phyloP scores from a whole-genome alignment of 2,797 vertebrate genomes.

The Chelonia mydas region DNA sequence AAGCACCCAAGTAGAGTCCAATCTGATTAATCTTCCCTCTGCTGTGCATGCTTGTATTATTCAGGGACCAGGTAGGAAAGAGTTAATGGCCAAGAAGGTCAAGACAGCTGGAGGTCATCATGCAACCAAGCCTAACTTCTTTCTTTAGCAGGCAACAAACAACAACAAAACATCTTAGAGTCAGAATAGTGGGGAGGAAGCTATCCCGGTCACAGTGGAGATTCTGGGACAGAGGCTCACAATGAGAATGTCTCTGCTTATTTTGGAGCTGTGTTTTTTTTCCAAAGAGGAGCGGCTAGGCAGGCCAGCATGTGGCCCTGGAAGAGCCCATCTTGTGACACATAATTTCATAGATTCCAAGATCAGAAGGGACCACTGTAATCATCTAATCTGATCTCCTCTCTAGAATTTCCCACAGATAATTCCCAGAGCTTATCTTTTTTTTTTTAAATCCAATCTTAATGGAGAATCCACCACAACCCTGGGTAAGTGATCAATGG shows the following conservation, averaged over 20 bases:
- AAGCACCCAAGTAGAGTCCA: not conserved
- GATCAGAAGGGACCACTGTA: not conserved
- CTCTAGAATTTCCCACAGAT: not conserved
- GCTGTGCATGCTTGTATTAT: not conserved
- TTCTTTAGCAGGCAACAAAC: not conserved
- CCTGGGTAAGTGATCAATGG: not conserved
- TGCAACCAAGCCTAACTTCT: not conserved
- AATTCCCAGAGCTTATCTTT: not conserved
- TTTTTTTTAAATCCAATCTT: not conserved
- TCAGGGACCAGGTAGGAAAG: not conserved
- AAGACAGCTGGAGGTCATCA: not conserved
- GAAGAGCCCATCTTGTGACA: not conserved
- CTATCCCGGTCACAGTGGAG: not conserved
- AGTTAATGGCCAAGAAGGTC: not conserved
- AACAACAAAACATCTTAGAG: not conserved
- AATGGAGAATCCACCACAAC: not conserved
- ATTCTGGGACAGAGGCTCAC: not conserved
- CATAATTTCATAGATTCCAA: not conserved
- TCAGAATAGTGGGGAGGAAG: not conserved
- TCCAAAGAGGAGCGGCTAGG: not conserved
- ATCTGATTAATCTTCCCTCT: not conserved
- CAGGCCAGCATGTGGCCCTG: not conserved
- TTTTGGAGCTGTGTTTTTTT: not conserved
- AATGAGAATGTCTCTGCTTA: not conserved
- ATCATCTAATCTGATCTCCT: not conserved